These are phyloP conservation scores for Solenodon paradoxus DNA, from an alignment of 2,113 vertebrate genomes.

Conservation along the genomic window DNA sequence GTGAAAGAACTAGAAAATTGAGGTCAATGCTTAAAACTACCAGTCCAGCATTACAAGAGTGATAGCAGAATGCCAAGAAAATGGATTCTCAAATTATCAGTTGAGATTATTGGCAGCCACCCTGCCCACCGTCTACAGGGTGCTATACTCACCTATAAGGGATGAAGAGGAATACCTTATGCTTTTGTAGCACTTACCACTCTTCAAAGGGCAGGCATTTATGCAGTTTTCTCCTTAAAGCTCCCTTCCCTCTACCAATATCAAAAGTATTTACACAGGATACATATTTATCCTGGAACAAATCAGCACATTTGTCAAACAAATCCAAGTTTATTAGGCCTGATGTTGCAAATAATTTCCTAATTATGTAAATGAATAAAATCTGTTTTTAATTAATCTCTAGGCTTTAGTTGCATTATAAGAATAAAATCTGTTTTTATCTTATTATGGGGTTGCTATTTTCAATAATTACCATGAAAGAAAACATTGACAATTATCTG, in stretches of 20 bases:
- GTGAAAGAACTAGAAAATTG: conserved; percentile 47
- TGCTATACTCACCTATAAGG: background rate
- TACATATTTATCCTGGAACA: conserved; percentile 48
- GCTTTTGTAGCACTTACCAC: background rate
- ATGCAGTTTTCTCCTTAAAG: background rate
- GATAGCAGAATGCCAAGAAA: conserved; percentile 25
- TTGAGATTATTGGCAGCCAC: background rate
- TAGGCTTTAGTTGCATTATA: conserved; percentile 64
- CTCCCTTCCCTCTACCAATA: background rate
- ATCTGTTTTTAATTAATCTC: conserved; percentile 75
- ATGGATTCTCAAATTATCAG: background rate
- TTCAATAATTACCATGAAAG: conserved; percentile 41
- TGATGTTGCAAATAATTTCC: conserved; percentile 66
- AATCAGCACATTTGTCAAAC: conserved; percentile 66
- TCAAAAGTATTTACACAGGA: conserved; percentile 51
- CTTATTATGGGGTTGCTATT: conserved; percentile 25
- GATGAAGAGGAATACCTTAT: background rate
- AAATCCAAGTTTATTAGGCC: conserved; percentile 70
- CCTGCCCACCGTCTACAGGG: background rate
- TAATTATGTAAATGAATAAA: conserved; percentile 75
- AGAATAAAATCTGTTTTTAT: conserved; percentile 61
- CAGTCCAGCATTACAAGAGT: background rate
- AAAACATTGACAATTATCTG: background rate
- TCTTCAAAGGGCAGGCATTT: background rate
- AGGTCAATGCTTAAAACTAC: conserved; percentile 62